A percentile compares a stretch with the other conserved stretches of the same genome.
Evolutionary conservation across 1,140 invertebrate genomes (phyloP).

Genomic region (Tenebrio molitor): DNA sequence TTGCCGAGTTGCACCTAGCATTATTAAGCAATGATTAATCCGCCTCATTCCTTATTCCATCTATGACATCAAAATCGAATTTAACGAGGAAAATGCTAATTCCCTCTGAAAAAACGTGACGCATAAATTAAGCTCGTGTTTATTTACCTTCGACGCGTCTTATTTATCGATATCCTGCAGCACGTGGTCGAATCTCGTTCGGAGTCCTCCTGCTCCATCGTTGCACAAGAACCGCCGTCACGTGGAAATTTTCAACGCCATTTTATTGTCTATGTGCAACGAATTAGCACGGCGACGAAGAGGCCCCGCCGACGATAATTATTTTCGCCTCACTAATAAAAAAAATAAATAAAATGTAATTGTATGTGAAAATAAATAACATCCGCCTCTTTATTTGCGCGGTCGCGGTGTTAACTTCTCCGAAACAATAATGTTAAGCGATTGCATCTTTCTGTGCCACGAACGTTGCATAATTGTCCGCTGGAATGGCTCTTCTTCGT

Average conservation of each 20-base stretch:
- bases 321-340: conserved; percentile 36
- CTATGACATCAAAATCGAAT: conserved; percentile 31
- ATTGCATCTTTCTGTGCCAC: conserved; percentile 25
- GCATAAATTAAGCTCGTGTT: conserved; percentile 5
- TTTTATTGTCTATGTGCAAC: conserved; percentile 31
- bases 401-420: conserved; percentile 33
- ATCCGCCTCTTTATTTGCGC: conserved; percentile 33
- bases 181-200: conserved; percentile 6
- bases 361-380: conserved; percentile 39
- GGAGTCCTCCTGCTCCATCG: neutral
- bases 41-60: conserved; percentile 28
- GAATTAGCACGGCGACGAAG: conserved; percentile 22
- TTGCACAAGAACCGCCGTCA: neutral
- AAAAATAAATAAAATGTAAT: conserved; percentile 36
- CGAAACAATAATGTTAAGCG: conserved; percentile 21
- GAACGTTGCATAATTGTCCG: conserved; percentile 29
- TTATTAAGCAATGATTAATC: conserved; percentile 35
- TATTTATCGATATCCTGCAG: conserved; percentile 8
- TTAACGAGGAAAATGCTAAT: conserved; percentile 23
- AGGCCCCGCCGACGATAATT: conserved; percentile 3
- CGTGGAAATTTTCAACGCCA: conserved; percentile 13
- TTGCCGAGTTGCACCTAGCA: conserved; percentile 13
- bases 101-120: conserved; percentile 18
- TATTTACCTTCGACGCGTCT: conserved; percentile 4
- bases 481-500: neutral